Evolutionary conservation across 2,888 invertebrate genomes (phyloP).

Genomic region (Pedicia rivosa): DNA sequence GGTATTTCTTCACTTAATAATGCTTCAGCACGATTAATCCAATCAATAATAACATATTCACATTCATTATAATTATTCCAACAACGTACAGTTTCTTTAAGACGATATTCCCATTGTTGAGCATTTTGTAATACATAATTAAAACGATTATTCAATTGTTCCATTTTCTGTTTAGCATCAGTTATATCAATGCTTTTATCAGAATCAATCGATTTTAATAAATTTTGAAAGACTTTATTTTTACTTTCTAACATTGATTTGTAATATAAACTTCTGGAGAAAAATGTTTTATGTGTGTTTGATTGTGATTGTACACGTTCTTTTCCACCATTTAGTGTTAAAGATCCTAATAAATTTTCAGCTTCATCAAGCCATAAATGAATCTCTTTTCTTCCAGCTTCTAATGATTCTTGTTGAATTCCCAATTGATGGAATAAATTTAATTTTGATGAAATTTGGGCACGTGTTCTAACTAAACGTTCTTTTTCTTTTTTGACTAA

Average conservation of each 20-base stretch:
- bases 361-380: conserved; percentile 75
- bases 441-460: conserved; percentile 64
- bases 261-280: conserved; percentile 78
- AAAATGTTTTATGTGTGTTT: conserved; percentile 71
- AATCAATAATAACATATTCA: conserved; percentile 65
- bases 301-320: conserved; percentile 60
- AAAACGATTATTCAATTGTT: conserved; percentile 70
- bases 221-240: conserved; percentile 81
- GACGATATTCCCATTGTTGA: conserved; percentile 58
- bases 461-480: conserved; percentile 66
- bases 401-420: conserved; percentile 80
- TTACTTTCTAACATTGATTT: conserved; percentile 89
- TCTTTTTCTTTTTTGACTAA: conserved; percentile 80
- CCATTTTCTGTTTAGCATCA: conserved; percentile 53
- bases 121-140: conserved; percentile 59
- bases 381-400: conserved; percentile 74
- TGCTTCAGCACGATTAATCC: conserved; percentile 73
- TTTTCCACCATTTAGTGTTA: conserved; percentile 43
- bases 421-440: conserved; percentile 68
- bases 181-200: conserved; percentile 60
- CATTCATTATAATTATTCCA: conserved; percentile 75
- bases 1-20: conserved; percentile 63
- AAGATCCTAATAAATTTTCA: conserved; percentile 49
- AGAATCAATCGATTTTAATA: conserved; percentile 60
- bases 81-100: conserved; percentile 61